These are phyloP conservation scores for Colaptes auratus DNA, from an alignment of 2,113 vertebrate species.

Conservation along the genomic window DNA sequence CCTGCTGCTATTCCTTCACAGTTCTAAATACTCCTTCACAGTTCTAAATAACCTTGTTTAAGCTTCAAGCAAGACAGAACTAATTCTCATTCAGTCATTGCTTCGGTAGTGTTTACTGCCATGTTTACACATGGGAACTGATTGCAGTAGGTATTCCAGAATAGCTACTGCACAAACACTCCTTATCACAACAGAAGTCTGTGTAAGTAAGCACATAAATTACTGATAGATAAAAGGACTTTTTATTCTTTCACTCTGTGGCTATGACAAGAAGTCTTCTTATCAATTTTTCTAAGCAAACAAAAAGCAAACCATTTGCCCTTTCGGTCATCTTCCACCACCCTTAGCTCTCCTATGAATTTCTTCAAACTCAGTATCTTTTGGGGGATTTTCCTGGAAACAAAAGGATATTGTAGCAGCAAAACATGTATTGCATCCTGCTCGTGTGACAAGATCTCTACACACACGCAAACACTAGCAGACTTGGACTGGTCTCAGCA, in stretches of 20 bases:
- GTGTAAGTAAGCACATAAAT: background rate
- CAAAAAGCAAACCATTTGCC: background rate
- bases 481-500: background rate
- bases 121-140: background rate
- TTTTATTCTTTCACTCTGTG: background rate
- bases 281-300: background rate
- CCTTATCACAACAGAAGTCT: background rate
- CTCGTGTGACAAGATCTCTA: background rate
- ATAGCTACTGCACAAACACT: background rate
- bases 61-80: background rate
- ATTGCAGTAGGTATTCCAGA: background rate
- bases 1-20: background rate
- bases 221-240: background rate
- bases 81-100: background rate
- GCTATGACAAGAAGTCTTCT: background rate
- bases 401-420: background rate
- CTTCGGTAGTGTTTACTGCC: background rate
- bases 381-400: background rate
- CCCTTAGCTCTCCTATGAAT: background rate
- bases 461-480: background rate
- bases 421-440: background rate
- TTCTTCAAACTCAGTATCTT: background rate
- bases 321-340: background rate
- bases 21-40: background rate
- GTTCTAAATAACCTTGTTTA: background rate